Evolutionary conservation across 2,113 vertebrate genomes (phyloP), one percentile per base, ranked within the genome.

Genomic region (Plectropomus leopardus): DNA sequence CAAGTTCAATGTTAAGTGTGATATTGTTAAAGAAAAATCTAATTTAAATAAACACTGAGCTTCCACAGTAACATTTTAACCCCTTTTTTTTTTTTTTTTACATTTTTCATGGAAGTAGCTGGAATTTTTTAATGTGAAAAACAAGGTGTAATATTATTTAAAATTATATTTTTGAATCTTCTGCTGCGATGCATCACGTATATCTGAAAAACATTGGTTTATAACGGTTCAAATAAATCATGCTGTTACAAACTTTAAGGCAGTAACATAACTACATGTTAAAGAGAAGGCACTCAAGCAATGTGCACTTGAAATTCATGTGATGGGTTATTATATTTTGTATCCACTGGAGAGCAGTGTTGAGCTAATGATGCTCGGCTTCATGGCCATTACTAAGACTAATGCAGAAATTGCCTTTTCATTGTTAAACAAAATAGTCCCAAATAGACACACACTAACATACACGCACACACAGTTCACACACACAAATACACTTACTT

Each of bases 321-420:
- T 66, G 65, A n/a, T 34, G 21, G 11, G 51, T 69, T 30, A 50
- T 71, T 78, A 9, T 42, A 44, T 40, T 44, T 57, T 72, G 1
- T 53, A 23, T 73, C 94, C 94, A 92, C 92, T 90, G 84, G 95
- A 90, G 92, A 67, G 90, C 94, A 95, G 93, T 93, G 88, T 94
- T 94, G 94, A 91, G 91, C 93, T 91, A 88, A 78, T 76, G 85
- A 89, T 91, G 68, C 84, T 32, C 50, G 5, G 76, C 76, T n/a
- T 72, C 47, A n/a, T 67, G 83, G 73, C 63, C 24, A 68, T 81
- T 76, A 50, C 48, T 42, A 26, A 76, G 78, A 81, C 80, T 83
- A 82, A 87, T 84, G 67, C 77, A 82, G 58, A 82, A 83, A 86
- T 76, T 64, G 50, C 59, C 73, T 86, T 90, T 87, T 91, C 68